Percentiles rank a stretch among this genome's conserved stretches.
Conservation (phyloP, 2,797 vertebrate genomes). For the Rhinogobio ventralis region DNA sequence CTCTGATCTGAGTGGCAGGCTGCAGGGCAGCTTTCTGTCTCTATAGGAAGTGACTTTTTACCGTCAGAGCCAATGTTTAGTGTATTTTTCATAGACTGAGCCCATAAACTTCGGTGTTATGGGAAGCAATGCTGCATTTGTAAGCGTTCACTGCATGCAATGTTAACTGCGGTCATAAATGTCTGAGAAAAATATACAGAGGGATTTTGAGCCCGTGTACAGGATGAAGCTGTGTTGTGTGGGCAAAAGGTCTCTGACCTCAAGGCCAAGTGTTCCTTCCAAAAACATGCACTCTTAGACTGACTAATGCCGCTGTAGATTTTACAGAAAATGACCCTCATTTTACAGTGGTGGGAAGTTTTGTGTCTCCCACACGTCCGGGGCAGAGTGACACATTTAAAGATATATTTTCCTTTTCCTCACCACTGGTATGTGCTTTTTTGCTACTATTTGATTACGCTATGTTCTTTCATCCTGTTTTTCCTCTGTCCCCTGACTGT, state of each 20-base stretch:
- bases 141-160: constrained; percentile 48
- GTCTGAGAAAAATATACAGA: constrained; percentile 51
- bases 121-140: constrained; percentile 47
- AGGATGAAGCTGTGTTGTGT: constrained; percentile 41
- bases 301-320: constrained; percentile 35
- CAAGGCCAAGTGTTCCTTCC: constrained; percentile 37
- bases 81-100: constrained; percentile 50
- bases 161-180: constrained; percentile 47
- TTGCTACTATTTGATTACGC: constrained; percentile 15
- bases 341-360: constrained; percentile 50
- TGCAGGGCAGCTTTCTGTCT: constrained; percentile 57
- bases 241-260: constrained; percentile 52
- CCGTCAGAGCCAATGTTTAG: constrained; percentile 46
- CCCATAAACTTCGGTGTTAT: constrained; percentile 53
- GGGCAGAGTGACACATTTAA: constrained; percentile 29
- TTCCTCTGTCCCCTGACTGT: constrained; percentile 2
- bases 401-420: constrained; percentile 38
- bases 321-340: constrained; percentile 51
- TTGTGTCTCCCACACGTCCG: constrained; percentile 14
- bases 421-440: constrained; percentile 6
- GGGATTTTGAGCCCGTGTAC: constrained; percentile 33
- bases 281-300: constrained; percentile 47
- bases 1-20: constrained; percentile 55
- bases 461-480: constrained; percentile 14
- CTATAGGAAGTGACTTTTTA: constrained; percentile 60